Percentiles rank a stretch among this genome's conserved stretches.
These are phyloP conservation scores for Galemys pyrenaicus DNA, from an alignment of 2,113 vertebrate species.

Conservation along the genomic window DNA sequence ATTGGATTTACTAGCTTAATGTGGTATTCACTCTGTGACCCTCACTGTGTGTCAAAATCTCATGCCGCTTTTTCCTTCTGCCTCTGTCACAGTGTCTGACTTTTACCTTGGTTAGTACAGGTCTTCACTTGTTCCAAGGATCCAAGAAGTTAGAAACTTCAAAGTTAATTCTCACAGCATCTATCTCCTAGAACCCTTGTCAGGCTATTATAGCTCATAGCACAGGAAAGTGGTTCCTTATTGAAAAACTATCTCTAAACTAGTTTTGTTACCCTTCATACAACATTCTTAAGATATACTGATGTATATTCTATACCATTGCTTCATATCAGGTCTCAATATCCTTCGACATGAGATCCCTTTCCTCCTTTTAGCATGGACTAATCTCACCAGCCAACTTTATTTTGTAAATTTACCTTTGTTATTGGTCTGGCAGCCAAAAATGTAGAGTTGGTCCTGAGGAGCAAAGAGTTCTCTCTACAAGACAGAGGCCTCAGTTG, in stretches of 20 bases:
- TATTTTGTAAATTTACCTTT: background rate
- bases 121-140: background rate
- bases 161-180: background rate
- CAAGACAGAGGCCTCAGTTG: background rate
- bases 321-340: background rate
- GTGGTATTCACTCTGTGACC: background rate
- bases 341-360: background rate
- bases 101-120: background rate
- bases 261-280: background rate
- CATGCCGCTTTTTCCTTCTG: background rate
- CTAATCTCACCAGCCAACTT: background rate
- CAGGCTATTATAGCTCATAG: background rate
- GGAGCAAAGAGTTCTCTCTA: background rate
- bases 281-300: background rate
- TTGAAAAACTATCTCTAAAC: background rate
- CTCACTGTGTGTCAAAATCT: background rate
- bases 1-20: background rate
- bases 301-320: background rate
- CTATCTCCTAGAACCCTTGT: background rate
- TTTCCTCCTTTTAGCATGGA: background rate
- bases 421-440: background rate
- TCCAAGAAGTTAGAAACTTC: background rate
- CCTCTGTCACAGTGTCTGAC: background rate
- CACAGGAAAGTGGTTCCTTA: background rate
- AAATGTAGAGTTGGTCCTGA: background rate